These are phyloP conservation scores for Lycia hirtaria DNA, from an alignment of 2,888 invertebrate species.

Conservation along the genomic window DNA sequence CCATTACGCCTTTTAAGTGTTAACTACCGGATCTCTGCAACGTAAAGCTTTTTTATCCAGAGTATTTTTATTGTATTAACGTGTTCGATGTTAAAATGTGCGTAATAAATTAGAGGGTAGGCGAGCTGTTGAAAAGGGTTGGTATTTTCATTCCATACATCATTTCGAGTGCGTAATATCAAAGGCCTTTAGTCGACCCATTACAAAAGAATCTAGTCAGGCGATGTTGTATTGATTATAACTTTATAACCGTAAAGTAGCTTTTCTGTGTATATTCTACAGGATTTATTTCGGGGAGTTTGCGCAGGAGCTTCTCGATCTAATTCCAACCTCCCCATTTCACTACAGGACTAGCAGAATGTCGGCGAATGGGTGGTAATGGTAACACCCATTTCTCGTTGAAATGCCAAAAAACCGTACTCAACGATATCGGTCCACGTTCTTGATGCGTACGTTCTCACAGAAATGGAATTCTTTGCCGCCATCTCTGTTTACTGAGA, in stretches of 20 bases:
- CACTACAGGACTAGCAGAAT: too few species aligned
- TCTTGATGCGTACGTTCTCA: too few species aligned
- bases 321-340: too few species aligned
- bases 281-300: too few species aligned
- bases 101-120: conserved; percentile 49
- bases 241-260: conserved; percentile 69
- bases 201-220: conserved; percentile 54
- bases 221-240: conserved; percentile 57
- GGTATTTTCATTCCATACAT: conserved; percentile 51
- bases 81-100: conserved; percentile 52
- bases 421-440: too few species aligned
- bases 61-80: conserved; percentile 50
- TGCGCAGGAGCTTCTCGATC: too few species aligned
- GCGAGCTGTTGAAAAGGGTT: conserved; percentile 45
- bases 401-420: not conserved
- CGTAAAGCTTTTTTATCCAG: conserved; percentile 50
- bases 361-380: too few species aligned
- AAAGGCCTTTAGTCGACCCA: conserved; percentile 57
- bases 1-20: conserved; percentile 48
- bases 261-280: too few species aligned
- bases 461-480: too few species aligned
- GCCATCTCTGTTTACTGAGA: too few species aligned
- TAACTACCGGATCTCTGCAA: conserved; percentile 58
- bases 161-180: conserved; percentile 63
- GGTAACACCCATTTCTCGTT: not conserved